Percentiles rank a stretch among this genome's conserved stretches.
Evolutionary conservation across 2,888 invertebrate species (phyloP).

Genomic region (Hirtodrosophila confusa): DNA sequence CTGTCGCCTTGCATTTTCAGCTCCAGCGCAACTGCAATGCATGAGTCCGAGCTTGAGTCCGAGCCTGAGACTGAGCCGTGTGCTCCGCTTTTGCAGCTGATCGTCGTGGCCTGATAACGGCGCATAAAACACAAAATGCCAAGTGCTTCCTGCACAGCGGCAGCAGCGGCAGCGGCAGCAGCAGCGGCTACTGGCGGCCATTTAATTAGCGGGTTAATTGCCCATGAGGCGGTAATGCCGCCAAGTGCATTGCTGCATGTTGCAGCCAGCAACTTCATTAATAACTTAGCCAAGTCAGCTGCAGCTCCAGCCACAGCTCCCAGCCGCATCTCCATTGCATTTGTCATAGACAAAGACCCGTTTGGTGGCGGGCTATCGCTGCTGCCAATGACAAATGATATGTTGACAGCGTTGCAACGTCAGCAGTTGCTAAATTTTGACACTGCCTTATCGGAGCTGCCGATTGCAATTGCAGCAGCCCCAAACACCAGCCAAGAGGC

Average conservation of each 20-base stretch:
- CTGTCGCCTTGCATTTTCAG: constrained; percentile 75
- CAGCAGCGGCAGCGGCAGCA: constrained; percentile 9
- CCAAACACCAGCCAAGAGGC: constrained; percentile 3
- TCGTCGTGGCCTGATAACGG: constrained; percentile 57
- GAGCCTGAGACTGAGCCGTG: not conserved
- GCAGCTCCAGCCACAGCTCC: constrained; percentile 19
- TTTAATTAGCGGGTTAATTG: constrained; percentile 77
- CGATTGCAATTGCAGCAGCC: constrained; percentile 26
- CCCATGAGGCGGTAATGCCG: constrained; percentile 56
- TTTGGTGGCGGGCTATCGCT: constrained; percentile 57
- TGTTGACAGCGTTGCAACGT: constrained; percentile 70
- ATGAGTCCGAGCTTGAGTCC: constrained; percentile 26
- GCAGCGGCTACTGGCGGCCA: constrained; percentile 52
- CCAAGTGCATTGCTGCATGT: constrained; percentile 43
- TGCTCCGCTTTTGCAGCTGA: constrained; percentile 39
- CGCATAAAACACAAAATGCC: constrained; percentile 64
- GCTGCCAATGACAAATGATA: constrained; percentile 70
- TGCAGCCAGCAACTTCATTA: constrained; percentile 69
- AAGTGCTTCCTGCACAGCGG: constrained; percentile 67
- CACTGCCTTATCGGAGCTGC: constrained; percentile 69
- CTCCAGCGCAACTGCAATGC: constrained; percentile 61
- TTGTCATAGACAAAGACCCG: constrained; percentile 70
- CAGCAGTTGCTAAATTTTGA: constrained; percentile 76
- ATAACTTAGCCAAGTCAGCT: constrained; percentile 43
- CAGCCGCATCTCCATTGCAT: constrained; percentile 26